Evolutionary conservation across 2,888 invertebrate genomes (phyloP).

Genomic region (Uropetala carovei): DNA sequence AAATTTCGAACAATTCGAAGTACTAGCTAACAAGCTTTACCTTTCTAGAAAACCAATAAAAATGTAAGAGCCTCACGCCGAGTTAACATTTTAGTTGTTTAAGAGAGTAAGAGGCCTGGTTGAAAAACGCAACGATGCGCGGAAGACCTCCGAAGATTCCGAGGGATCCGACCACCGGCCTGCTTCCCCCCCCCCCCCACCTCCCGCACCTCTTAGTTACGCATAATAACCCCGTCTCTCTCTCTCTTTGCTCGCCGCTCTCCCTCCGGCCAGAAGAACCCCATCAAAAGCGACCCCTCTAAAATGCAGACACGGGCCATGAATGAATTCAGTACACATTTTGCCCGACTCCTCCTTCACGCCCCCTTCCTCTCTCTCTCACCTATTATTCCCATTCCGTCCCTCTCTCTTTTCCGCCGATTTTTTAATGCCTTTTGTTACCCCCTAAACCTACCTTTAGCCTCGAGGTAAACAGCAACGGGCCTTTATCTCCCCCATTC

Average conservation of each 20-base stretch:
- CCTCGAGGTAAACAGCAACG: background rate
- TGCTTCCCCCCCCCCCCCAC: background rate
- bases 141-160: background rate
- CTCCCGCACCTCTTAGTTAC: background rate
- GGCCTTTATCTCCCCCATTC: background rate
- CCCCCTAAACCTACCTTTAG: conserved; percentile 30
- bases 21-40: too few species aligned
- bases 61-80: too few species aligned
- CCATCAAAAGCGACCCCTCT: background rate
- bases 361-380: background rate
- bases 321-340: conserved; percentile 42
- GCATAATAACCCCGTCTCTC: too few species aligned
- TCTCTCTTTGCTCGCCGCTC: too few species aligned
- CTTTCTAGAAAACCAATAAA: too few species aligned
- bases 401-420: background rate
- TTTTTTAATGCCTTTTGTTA: conserved; percentile 34
- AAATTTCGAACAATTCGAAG: too few species aligned
- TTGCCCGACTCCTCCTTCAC: background rate
- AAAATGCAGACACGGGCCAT: conserved; percentile 51
- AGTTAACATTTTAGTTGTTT: too few species aligned
- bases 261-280: background rate
- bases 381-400: conserved; percentile 34
- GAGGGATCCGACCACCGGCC: background rate
- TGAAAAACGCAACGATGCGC: too few species aligned
- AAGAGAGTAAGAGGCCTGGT: too few species aligned